Evolutionary conservation across 2,888 invertebrate genomes (phyloP), one percentile per base, ranked within the genome.

Genomic region (Caenorhabditis zanzibari): DNA sequence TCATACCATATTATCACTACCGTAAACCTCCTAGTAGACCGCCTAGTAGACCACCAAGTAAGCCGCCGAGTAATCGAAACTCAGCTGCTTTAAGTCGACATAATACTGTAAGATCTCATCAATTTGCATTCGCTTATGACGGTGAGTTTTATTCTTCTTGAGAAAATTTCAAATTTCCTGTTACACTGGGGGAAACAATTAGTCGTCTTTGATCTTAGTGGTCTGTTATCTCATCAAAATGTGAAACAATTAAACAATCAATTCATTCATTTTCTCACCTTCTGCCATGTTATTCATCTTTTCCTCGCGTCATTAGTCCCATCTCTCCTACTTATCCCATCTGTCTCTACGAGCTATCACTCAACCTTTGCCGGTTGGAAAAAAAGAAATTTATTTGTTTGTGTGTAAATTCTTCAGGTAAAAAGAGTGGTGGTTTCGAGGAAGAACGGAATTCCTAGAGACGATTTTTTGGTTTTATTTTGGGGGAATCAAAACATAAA

Each of bases 1-100:
- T 81, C 19, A 54, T 74, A 26, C 84, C 86, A 26, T 81, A 84
- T 44, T 85, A 85, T 52, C 82, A 82, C 61, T 87, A 87, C 44
- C 76, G 86, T 14, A 82, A 73, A 56, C 87, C 87, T n/a, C 88
- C 88, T 6, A 85, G 85, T 58, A 71, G 82, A 24, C 88, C 88
- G 12, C 88, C 87, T 9, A 85, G 85, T 44, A 82, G 86, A 56
- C 87, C 86, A 7, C 85, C 86, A 1, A 84, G 85, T 28, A 83
- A 84, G 32, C 88, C 87, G 0, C 80, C 85, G 24, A 86, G 84
- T 66, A 85, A 75, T 61, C 72, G 81, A 24, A 83, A 82, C 35
- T 86, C 86, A 3, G 77, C 84, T 12, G 82, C 82, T 14, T 49
- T 88, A n/a, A 86, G 86, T 41, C 82, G 87, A 10, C 85, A 88